A percentile compares a stretch with the other conserved stretches of the same genome.
These are phyloP conservation scores for Whitmania pigra DNA, from an alignment of 1,140 invertebrate genomes.

Conservation along the genomic window DNA sequence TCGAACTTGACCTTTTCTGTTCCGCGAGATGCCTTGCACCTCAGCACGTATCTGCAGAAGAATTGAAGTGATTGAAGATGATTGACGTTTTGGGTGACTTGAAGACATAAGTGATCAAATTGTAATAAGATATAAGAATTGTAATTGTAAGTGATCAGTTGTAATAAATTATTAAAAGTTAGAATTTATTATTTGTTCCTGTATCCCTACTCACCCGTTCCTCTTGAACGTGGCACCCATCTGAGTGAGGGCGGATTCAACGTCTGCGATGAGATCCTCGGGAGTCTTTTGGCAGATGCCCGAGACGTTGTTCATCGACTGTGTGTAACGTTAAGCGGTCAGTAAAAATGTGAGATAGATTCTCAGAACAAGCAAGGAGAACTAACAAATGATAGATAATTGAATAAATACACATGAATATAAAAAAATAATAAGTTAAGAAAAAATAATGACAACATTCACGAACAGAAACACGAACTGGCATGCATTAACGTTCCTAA, in stretches of 20 bases:
- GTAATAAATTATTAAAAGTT: not conserved
- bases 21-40: slow-evolving; percentile 49
- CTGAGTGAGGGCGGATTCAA: slow-evolving; percentile 51
- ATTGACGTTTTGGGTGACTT: not conserved
- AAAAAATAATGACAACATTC: no score
- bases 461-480: no score
- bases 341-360: not conserved
- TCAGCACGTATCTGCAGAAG: slow-evolving; percentile 50
- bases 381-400: not conserved
- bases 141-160: not conserved
- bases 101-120: no score
- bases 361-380: not conserved
- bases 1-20: slow-evolving; percentile 56
- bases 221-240: slow-evolving; percentile 57
- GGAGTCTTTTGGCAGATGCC: slow-evolving; percentile 54
- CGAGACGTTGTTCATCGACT: slow-evolving; percentile 63
- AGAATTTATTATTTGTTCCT: no score
- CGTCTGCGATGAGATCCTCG: slow-evolving; percentile 52
- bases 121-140: no score
- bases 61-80: not conserved
- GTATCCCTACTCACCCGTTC: slow-evolving; percentile 54
- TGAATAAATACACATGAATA: not conserved
- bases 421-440: no score
- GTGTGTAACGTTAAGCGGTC: slow-evolving; percentile 28
- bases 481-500: no score